These are phyloP conservation scores for Microcebus tavaratra DNA, from an alignment of 2,113 vertebrate genomes.

Conservation along the genomic window DNA sequence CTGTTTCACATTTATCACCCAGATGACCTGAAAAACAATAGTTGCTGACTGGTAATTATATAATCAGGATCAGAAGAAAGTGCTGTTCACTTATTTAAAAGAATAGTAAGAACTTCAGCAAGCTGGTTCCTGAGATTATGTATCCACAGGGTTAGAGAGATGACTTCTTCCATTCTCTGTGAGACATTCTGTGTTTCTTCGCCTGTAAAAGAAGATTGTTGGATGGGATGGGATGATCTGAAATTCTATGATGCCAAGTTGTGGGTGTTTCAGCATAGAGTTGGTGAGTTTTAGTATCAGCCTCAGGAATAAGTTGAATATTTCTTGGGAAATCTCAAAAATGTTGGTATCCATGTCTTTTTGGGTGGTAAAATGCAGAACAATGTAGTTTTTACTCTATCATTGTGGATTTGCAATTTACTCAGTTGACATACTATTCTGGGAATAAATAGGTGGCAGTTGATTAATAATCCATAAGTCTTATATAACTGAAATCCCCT, in stretches of 20 bases:
- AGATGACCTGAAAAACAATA: neutral
- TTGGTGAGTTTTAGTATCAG: neutral
- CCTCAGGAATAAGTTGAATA: neutral
- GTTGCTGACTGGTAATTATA: neutral
- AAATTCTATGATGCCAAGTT: neutral
- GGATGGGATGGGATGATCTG: neutral
- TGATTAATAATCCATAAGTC: neutral
- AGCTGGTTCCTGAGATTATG: neutral
- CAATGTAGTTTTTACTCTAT: neutral
- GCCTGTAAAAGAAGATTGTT: neutral
- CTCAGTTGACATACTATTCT: neutral
- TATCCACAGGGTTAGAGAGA: neutral
- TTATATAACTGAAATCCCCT: neutral
- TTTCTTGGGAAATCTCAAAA: conserved; percentile 12
- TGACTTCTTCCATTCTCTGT: neutral
- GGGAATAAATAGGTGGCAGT: neutral
- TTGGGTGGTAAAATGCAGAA: neutral
- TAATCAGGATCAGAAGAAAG: neutral
- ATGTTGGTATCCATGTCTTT: neutral
- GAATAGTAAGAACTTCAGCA: neutral
- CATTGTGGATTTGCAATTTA: neutral
- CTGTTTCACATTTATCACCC: neutral
- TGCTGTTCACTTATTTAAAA: neutral
- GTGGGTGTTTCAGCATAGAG: neutral
- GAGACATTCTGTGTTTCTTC: neutral